phyloP scores from a whole-genome alignment of 53 echinoderm and acorn worm species.

The Temnopleurus reevesii region DNA sequence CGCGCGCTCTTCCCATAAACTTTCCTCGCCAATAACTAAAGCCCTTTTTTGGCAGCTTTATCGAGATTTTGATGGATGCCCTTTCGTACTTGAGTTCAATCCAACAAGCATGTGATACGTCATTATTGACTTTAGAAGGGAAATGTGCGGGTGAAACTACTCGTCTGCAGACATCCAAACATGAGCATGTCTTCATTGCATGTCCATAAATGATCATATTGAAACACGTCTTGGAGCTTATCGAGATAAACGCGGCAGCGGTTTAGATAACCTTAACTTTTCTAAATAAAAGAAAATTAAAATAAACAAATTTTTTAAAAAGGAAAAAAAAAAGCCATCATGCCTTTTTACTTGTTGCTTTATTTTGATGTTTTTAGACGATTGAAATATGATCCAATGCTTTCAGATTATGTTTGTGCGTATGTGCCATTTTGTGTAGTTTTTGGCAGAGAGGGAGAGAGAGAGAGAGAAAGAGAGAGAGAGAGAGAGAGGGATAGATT shows the following conservation, averaged over 20 bases:
- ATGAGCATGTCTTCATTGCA: neutral
- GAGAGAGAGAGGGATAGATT: neutral
- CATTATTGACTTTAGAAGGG: neutral
- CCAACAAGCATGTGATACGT: neutral
- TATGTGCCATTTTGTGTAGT: no score
- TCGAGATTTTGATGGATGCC: constrained; percentile 4
- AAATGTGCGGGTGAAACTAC: neutral
- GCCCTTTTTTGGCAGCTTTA: neutral
- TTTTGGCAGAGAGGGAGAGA: neutral
- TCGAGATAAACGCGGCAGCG: no score
- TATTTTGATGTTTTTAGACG: no score
- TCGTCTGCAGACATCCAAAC: neutral
- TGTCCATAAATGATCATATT: neutral
- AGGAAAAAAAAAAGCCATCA: no score
- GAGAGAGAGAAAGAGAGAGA: neutral
- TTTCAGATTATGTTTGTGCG: no score
- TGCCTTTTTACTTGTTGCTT: no score
- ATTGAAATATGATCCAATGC: no score
- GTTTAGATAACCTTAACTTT: no score
- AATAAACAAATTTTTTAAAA: no score
- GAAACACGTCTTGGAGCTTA: no score
- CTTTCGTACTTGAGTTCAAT: constrained; percentile 20
- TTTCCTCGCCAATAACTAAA: neutral
- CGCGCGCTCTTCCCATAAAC: neutral
- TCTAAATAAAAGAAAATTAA: no score